phyloP scores from a whole-genome alignment of 2,113 vertebrate genomes.

The Toxotes chatareus region DNA sequence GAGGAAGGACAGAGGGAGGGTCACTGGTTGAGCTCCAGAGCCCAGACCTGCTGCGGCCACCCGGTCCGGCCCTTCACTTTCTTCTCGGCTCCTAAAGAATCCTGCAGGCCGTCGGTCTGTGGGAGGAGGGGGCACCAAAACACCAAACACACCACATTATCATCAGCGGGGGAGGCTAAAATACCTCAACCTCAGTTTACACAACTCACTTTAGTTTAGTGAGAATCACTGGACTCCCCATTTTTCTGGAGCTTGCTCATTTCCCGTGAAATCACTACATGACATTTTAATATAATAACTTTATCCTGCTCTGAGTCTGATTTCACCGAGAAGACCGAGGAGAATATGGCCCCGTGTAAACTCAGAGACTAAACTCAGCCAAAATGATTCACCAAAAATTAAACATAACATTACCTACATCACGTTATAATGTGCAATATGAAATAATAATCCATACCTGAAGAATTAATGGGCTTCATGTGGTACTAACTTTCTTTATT shows the following conservation, averaged over 20 bases:
- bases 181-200: not conserved
- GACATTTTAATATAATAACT: not conserved
- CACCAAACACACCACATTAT: not conserved
- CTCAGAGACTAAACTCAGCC: not conserved
- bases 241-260: no score
- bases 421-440: no score
- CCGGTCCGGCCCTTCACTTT: slow-evolving; percentile 94
- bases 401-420: no score
- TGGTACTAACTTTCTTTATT: not conserved
- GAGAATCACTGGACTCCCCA: not conserved
- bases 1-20: not conserved
- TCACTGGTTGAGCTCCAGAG: slow-evolving; percentile 96
- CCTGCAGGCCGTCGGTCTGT: slow-evolving; percentile 87
- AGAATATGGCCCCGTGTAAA: no score
- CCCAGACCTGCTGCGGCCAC: slow-evolving; percentile 99
- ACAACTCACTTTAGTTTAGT: no score
- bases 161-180: not conserved
- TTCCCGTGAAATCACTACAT: not conserved
- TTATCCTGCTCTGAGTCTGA: no score
- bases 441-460: not conserved
- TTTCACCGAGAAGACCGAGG: no score
- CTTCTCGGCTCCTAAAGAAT: slow-evolving; percentile 88
- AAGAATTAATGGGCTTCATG: no score
- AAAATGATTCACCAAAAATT: not conserved
- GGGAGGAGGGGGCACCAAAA: slow-evolving; percentile 8